phyloP scores from a whole-genome alignment of 2,797 vertebrate genomes.

The Podargus strigoides region DNA sequence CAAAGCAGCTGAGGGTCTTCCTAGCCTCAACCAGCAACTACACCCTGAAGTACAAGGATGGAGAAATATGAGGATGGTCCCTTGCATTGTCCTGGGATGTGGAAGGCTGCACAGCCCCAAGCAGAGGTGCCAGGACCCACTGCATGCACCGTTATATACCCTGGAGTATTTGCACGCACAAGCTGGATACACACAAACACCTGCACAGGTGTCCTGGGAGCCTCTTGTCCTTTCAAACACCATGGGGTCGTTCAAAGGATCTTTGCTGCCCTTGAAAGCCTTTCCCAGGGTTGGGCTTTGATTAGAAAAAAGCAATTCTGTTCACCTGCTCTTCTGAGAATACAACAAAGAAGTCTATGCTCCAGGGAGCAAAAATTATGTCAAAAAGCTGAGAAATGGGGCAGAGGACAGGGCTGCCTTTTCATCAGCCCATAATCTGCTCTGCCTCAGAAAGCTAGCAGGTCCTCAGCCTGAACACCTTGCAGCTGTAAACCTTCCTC shows the following conservation, averaged over 20 bases:
- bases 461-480: background rate
- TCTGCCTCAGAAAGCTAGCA: background rate
- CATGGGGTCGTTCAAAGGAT: background rate
- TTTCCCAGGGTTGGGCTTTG: background rate
- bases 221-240: background rate
- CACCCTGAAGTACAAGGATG: background rate
- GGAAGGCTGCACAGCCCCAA: background rate
- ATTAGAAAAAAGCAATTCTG: background rate
- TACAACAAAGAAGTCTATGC: background rate
- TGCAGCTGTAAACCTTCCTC: background rate
- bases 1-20: background rate
- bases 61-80: background rate
- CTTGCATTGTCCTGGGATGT: background rate
- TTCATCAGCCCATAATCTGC: background rate
- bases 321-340: background rate
- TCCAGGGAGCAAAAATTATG: background rate
- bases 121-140: background rate
- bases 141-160: fast-evolving
- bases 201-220: background rate
- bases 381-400: constrained; percentile 13
- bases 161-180: background rate
- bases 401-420: background rate
- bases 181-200: background rate
- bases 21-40: background rate
- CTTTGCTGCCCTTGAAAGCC: background rate